Percentiles rank a stretch among this genome's conserved stretches.
phyloP scores from a whole-genome alignment of 1,140 invertebrate species.

The Leptinotarsa undecemlineata region DNA sequence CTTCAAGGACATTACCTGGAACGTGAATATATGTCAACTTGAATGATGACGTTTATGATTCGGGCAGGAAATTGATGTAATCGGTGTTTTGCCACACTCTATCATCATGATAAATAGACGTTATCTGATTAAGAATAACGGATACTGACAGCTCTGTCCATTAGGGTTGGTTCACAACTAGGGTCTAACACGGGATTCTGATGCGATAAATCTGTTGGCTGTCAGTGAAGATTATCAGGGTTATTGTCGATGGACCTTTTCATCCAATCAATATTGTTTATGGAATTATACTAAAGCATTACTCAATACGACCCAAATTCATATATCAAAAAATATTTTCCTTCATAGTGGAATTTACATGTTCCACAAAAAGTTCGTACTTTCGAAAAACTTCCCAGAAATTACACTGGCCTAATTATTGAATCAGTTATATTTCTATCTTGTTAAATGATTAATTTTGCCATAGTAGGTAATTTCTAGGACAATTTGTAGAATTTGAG shows the following conservation, averaged over 20 bases:
- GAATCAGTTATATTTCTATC: too few relatives aligned
- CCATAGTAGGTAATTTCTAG: too few relatives aligned
- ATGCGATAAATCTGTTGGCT: background rate
- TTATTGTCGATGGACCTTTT: background rate
- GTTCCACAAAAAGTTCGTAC: too few relatives aligned
- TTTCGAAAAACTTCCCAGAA: too few relatives aligned
- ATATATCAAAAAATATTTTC: too few relatives aligned
- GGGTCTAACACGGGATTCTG: background rate
- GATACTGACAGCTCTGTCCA: background rate
- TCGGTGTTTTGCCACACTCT: background rate
- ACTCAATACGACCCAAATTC: too few relatives aligned
- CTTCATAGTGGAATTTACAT: too few relatives aligned
- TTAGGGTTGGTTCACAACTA: background rate
- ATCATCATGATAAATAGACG: background rate
- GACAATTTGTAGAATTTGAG: too few relatives aligned
- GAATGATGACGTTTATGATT: background rate
- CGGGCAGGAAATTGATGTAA: background rate
- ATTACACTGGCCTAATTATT: too few relatives aligned
- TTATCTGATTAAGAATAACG: conserved; percentile 6
- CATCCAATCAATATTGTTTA: background rate
- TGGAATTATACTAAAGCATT: background rate
- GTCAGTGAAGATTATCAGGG: background rate
- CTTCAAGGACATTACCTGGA: too few relatives aligned
- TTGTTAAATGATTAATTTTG: too few relatives aligned
- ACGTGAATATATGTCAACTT: too few relatives aligned